Conservation (phyloP, 2,888 invertebrate genomes). For the Thysanoteuthis rhombus region DNA sequence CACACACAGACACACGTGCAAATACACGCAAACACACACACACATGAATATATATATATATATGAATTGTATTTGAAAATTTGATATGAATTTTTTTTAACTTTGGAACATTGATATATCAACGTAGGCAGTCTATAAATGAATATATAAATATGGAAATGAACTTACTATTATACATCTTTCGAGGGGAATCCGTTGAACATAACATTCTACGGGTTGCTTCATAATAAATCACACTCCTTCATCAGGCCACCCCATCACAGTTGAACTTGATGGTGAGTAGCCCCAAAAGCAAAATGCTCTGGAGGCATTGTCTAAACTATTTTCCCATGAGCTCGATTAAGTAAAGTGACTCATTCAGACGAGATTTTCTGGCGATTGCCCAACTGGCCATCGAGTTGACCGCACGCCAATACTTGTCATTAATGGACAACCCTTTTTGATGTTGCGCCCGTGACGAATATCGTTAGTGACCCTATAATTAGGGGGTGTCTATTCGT, state of each 20-base stretch:
- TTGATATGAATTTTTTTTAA: no score
- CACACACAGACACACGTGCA: no score
- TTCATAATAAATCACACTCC: background rate
- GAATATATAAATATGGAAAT: background rate
- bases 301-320: background rate
- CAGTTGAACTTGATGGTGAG: background rate
- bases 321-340: background rate
- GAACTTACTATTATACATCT: background rate
- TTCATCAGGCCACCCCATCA: background rate
- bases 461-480: constrained; percentile 12
- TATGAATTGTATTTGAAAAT: no score
- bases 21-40: no score
- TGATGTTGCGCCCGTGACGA: background rate
- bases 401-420: background rate
- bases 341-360: background rate
- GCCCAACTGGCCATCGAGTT: background rate
- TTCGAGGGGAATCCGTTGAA: background rate
- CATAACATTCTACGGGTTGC: background rate
- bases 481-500: background rate
- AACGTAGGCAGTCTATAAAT: no score
- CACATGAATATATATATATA: no score
- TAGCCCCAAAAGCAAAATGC: background rate
- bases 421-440: background rate
- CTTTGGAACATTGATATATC: no score
- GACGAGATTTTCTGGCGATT: background rate